These are phyloP conservation scores for Lemur catta DNA, from an alignment of 2,797 vertebrate genomes.

Conservation along the genomic window DNA sequence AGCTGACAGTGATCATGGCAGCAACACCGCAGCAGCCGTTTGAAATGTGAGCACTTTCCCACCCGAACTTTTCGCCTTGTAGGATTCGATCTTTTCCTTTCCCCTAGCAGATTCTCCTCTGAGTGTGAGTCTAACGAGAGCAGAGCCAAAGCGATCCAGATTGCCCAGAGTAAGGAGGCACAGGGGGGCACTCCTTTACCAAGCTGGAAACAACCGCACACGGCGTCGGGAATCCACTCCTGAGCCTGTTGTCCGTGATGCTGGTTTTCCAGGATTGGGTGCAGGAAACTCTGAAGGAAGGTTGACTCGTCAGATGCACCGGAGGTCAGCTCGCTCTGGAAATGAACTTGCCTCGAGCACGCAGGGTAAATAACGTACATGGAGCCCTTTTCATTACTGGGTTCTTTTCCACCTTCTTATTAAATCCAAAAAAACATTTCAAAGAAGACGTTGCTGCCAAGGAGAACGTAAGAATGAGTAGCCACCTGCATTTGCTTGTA, in stretches of 20 bases:
- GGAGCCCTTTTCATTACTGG: background rate
- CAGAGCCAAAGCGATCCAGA: too few relatives aligned
- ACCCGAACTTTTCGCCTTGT: background rate
- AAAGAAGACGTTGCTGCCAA: background rate
- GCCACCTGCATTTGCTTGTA: background rate
- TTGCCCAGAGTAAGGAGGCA: background rate
- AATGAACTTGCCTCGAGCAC: background rate
- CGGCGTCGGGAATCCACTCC: background rate
- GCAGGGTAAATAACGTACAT: too few relatives aligned
- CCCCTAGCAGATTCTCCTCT: background rate
- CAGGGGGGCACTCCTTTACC: background rate
- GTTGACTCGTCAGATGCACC: accelerated
- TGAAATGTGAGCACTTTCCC: background rate
- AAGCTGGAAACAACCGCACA: background rate
- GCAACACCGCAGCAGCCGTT: accelerated
- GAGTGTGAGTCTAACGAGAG: background rate
- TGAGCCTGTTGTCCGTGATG: background rate
- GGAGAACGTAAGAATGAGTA: background rate
- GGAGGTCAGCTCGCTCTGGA: background rate
- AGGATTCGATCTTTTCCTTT: background rate
- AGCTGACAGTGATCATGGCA: accelerated
- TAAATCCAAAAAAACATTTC: background rate
- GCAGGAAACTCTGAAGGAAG: background rate
- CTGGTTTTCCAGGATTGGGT: background rate
- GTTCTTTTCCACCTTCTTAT: background rate